A percentile compares a stretch with the other conserved stretches of the same genome.
Conservation (phyloP, 2,797 vertebrate species). For the Phoeniculus purpureus region DNA sequence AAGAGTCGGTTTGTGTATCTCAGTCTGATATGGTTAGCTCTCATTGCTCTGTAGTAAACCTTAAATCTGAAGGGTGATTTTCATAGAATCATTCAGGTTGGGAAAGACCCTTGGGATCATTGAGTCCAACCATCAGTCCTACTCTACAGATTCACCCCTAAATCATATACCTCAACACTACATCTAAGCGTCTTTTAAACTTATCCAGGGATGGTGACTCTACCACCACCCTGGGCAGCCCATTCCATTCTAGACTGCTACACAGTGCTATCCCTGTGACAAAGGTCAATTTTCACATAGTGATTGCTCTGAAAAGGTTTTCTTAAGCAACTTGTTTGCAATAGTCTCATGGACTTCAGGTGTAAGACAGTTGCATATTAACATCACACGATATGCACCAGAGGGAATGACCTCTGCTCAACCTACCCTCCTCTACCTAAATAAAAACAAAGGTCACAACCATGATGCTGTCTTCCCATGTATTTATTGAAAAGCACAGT, state of each 20-base stretch:
- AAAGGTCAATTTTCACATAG: not conserved
- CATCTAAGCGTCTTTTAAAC: no score
- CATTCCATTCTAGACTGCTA: not conserved
- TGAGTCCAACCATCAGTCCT: no score
- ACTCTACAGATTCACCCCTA: no score
- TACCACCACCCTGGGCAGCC: no score
- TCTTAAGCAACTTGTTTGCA: not conserved
- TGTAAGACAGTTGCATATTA: not conserved
- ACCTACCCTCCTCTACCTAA: not conserved
- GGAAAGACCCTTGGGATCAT: no score
- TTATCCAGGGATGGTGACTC: no score
- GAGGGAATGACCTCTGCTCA: not conserved
- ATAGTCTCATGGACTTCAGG: not conserved
- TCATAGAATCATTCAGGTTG: no score
- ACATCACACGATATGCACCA: not conserved
- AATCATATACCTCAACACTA: no score
- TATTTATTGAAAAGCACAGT: not conserved
- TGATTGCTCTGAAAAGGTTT: not conserved
- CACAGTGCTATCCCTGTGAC: not conserved
- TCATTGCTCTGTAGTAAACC: not conserved
- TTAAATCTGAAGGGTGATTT: not conserved
- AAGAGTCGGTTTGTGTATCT: not conserved
- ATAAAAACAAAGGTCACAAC: not conserved
- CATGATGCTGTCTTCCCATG: not conserved
- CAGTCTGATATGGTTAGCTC: not conserved